Percentiles rank a stretch among this genome's conserved stretches.
Evolutionary conservation across 92 coral and sea anemone species (phyloP).

Genomic region (Palythoa grandiflora): DNA sequence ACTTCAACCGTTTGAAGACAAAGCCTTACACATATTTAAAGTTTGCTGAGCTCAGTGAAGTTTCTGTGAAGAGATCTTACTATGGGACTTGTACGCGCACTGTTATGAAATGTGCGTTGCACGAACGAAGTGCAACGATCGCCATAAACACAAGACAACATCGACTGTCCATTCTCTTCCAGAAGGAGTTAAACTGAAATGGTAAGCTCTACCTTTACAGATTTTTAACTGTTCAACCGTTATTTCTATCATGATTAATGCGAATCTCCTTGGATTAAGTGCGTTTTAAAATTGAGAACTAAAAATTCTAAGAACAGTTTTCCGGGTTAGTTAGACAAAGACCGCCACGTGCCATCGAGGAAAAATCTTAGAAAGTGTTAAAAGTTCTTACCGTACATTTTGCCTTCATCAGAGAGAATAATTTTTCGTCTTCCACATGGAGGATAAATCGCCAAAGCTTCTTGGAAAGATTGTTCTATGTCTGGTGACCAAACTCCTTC

Average conservation of each 20-base stretch:
- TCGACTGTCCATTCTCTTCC: conserved; percentile 62
- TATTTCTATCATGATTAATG: conserved; percentile 17
- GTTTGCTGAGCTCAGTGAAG: not conserved
- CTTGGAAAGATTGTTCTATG: conserved; percentile 98
- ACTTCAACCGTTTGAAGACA: not conserved
- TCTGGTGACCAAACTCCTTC: conserved; percentile 99
- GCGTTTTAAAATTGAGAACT: conserved; percentile 14
- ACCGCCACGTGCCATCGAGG: conserved; percentile 39
- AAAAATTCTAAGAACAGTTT: conserved; percentile 40
- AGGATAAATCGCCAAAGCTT: conserved; percentile 97
- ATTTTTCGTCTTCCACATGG: conserved; percentile 99
- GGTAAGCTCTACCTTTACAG: conserved; percentile 49
- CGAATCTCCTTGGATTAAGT: conserved; percentile 29
- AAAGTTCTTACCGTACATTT: conserved; percentile 94
- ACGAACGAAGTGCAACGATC: not conserved
- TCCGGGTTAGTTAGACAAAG: conserved; percentile 30
- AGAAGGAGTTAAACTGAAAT: not conserved
- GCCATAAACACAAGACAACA: conserved; percentile 49
- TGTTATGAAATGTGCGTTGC: conserved; percentile 32
- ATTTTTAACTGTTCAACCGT: conserved; percentile 3
- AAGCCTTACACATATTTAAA: not conserved
- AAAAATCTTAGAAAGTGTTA: conserved; percentile 19
- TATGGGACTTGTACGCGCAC: conserved; percentile 34
- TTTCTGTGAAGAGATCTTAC: conserved; percentile 13
- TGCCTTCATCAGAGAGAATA: conserved; percentile 98